Base-by-base conservation (phyloP, 2,888 invertebrate genomes). In the Sinelater perroti region DNA sequence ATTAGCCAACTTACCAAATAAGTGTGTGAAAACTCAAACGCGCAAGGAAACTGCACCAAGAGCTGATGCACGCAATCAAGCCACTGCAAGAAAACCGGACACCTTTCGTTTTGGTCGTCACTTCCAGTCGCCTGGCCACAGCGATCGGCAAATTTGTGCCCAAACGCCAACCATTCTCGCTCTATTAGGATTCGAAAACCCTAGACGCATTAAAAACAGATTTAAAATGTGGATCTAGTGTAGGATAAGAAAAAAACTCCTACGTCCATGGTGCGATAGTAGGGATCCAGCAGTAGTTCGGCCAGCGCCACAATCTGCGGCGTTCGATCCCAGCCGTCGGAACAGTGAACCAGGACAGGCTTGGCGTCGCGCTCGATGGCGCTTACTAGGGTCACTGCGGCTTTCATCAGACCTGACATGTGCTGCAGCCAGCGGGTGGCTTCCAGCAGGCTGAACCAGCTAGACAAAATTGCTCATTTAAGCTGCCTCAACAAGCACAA, bases 271-370 rank as follows among this genome's bases (percentile, higher is more conserved):
- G 97, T 98, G 67, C 98, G 83, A 78, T 98, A 98, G 80, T 88
- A 90, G 0, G 97, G 95, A 82, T 98, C 98, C 28, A 97, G 83
- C 72, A 97, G 81, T 31, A 98, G 83, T 79, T 97, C 91, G 8
- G 95, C 94, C 46, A 97, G 83, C 30, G 97, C 92, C 10, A 95
- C 93, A 65, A 99, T 91, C 81, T 99, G 98, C 36, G 98, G 94
- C 53, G 98, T 99, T 66, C 98, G 85, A 80, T 99, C 98, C 98
- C 98, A 98, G 38, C 98, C 98, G 80, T 98, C 98, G 1, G 96
- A 96, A 79, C 98, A 98, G 79, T 98, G 98, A 6, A 99, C 96
- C 60, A 99, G 82, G 50, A 96, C 97, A 4, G 97, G 95, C 44
- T 94, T 85, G 11, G 87, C 91, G 57, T 92, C 91, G 45, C 85